These are phyloP conservation scores for Elephas maximus DNA, from an alignment of 2,113 vertebrate species.

Conservation along the genomic window DNA sequence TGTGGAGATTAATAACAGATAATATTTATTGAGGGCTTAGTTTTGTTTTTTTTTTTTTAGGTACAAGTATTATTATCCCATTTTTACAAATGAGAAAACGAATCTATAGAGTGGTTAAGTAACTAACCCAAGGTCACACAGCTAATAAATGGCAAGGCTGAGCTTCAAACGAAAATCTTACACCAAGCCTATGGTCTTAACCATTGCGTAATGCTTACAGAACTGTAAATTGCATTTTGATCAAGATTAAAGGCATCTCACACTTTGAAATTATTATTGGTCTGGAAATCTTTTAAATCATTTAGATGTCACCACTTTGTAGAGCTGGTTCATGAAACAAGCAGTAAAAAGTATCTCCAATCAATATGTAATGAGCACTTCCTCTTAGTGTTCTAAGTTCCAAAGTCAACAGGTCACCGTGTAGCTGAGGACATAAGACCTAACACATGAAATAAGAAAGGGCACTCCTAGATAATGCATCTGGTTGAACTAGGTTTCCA, in stretches of 20 bases:
- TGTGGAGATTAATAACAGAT: neutral
- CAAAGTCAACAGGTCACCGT: neutral
- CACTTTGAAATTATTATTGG: neutral
- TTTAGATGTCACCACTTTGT: slow-evolving; percentile 15
- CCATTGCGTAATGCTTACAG: neutral
- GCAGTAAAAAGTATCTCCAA: neutral
- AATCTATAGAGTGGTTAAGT: neutral
- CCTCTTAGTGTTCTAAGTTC: slow-evolving; percentile 5
- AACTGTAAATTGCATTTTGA: neutral
- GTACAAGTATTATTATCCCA: neutral
- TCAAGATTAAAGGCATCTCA: neutral
- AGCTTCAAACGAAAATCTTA: neutral
- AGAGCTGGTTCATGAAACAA: slow-evolving; percentile 12
- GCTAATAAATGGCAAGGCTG: neutral
- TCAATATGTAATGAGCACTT: neutral
- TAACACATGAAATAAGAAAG: neutral
- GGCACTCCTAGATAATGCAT: neutral
- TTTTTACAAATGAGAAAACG: neutral
- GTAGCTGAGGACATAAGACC: neutral
- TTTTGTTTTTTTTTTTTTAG: neutral
- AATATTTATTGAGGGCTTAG: neutral
- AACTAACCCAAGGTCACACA: neutral
- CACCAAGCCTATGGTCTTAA: neutral
- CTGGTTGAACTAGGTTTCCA: neutral
- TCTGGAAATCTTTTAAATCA: slow-evolving; percentile 11